phyloP scores from a whole-genome alignment of 1,140 invertebrate species.

The Gerris buenoi region DNA sequence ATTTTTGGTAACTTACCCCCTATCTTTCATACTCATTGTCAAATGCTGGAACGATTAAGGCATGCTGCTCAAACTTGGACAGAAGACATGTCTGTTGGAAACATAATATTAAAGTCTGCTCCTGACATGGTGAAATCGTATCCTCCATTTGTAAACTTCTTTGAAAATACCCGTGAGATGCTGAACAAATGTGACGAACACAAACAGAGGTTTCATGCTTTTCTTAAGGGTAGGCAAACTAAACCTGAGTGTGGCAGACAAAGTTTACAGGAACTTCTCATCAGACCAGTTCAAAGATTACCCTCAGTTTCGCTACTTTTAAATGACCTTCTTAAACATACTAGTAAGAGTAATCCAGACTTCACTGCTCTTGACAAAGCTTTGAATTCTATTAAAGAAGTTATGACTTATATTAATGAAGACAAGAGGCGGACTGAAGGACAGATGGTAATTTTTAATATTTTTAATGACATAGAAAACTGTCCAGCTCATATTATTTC shows the following conservation, averaged over 20 bases:
- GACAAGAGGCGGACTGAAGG: constrained; percentile 90
- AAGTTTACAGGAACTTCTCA: constrained; percentile 83
- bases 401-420: constrained; percentile 92
- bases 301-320: constrained; percentile 87
- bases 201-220: constrained; percentile 91
- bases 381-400: constrained; percentile 72
- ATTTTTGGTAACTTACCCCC: constrained; percentile 92
- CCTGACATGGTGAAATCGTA: constrained; percentile 78
- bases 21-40: constrained; percentile 80
- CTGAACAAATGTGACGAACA: constrained; percentile 74
- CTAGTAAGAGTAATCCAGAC: constrained; percentile 70
- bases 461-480: constrained; percentile 94
- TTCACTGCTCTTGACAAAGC: constrained; percentile 68
- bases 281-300: constrained; percentile 88
- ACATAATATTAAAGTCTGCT: constrained; percentile 70
- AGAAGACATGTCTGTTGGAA: constrained; percentile 71
- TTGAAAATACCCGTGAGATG: constrained; percentile 89
- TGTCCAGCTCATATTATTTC: constrained; percentile 84
- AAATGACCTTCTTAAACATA: constrained; percentile 86
- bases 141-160: constrained; percentile 94
- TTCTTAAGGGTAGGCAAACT: constrained; percentile 87
- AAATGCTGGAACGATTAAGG: constrained; percentile 63
- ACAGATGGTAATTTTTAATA: constrained; percentile 89
- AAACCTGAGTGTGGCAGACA: constrained; percentile 89
- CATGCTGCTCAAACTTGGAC: constrained; percentile 55